These are phyloP conservation scores for Chamaea fasciata DNA, from an alignment of 2,113 vertebrate genomes.

Conservation along the genomic window DNA sequence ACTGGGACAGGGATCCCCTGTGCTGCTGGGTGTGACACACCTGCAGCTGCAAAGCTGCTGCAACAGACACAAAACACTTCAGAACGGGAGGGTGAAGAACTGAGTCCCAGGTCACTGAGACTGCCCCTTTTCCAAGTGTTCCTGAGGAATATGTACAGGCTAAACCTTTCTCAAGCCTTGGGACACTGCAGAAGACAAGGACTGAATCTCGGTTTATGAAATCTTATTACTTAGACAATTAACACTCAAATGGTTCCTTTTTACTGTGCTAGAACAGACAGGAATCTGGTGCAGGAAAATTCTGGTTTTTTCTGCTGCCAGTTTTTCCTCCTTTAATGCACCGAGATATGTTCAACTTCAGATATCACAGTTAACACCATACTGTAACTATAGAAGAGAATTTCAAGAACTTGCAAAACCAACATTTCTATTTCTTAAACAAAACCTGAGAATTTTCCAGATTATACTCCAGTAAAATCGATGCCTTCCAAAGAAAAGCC, in stretches of 20 bases:
- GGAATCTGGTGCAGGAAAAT: background rate
- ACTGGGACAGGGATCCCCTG: fast-evolving
- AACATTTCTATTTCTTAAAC: background rate
- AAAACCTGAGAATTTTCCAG: background rate
- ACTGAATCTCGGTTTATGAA: background rate
- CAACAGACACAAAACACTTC: too few relatives aligned
- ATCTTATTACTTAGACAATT: background rate
- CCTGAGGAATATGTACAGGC: fast-evolving
- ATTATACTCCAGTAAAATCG: background rate
- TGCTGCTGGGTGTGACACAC: fast-evolving
- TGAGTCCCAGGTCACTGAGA: background rate
- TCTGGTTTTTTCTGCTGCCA: background rate
- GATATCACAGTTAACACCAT: background rate
- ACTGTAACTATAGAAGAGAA: background rate
- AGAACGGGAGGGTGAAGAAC: background rate
- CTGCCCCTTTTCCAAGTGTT: background rate
- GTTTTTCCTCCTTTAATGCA: background rate
- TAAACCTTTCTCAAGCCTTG: background rate
- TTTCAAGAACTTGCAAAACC: background rate
- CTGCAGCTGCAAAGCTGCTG: background rate
- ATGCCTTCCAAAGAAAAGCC: background rate
- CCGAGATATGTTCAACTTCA: background rate
- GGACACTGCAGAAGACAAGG: background rate
- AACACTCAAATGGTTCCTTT: background rate
- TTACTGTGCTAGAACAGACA: background rate